Evolutionary conservation across 2,888 invertebrate genomes (phyloP), one percentile per base, ranked within the genome.

Genomic region (Ptychoptera albimana): DNA sequence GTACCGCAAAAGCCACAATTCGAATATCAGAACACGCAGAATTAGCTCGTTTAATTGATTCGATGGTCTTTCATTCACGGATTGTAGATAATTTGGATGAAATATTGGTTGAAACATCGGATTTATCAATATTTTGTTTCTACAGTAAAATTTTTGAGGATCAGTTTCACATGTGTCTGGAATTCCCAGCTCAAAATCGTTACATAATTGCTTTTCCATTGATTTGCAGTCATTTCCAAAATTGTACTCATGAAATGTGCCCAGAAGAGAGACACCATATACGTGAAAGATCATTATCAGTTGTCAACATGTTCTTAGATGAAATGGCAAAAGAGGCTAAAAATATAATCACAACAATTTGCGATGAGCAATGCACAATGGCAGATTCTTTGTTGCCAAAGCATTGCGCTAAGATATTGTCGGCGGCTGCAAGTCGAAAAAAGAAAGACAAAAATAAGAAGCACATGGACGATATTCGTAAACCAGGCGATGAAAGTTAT

Each of bases 301-400:
- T 96, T 37, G 96, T 97, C 0, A 96, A 97, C 58, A 86, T 92
- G 73, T 97, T 93, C 61, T 69, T 99, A 45, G 97, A 98, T 61
- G 96, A 98, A 69, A 96, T 98, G 88, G 91, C 96, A 0, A 94
- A 94, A 63, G 96, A 97, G 64, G 93, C 93, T 0, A 94, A 96
- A 63, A 96, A 96, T 61, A 96, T 99, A 35, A 93, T 98, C 39
- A 94, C 94, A 1, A 91, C 94, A 6, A 92, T 98, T 56, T 96
- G 96, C 68, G 96, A 98, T 64, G 94, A 97, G 58, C 97, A 98
- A 59, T 93, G 96, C 61, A 85, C 86, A 50, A 83, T 99, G 77
- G 88, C 92, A 56, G 94, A 97, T 60, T 88, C 89, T 64, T 67
- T 97, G 15, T 67, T 96, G 50, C 93, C 96, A 2, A 96, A 96